Evolutionary conservation across 1,140 invertebrate species (phyloP), one percentile per base, ranked within the genome.

Genomic region (Drosophila sulfurigaster): DNA sequence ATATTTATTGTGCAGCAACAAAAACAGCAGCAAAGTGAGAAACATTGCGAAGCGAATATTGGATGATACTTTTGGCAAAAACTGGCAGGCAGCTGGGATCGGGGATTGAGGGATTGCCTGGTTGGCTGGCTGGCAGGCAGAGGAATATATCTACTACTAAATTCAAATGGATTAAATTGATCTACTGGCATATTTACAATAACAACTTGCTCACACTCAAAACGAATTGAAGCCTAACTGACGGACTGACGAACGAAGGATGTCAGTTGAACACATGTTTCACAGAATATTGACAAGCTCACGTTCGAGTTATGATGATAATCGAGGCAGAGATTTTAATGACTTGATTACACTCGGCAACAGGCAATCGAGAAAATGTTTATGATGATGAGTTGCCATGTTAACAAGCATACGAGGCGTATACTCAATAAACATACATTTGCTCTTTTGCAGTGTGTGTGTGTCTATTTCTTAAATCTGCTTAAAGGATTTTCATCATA

Each of bases 1-100:
- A 79, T 79, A 79, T 79, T 79, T 79, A 79, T 79, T 73, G 64
- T 62, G 46, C 43, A 6, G 32, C 59, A 62, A 64, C 46, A 68
- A 57, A 32, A 64, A 30, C 49, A 64, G 1, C 5, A 51, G 16
- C 48, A 46, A 52, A 52, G 45, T 43, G 32, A 30, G 25, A 51
- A 67, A 46, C 64, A 73, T 52, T 8, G 25, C n/a, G 15, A 43
- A 58, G 6, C 51, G 45, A 51, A 49, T 45, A 54, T 60, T 43
- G 46, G 65, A 51, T 68, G 65, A 11, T 30, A 52, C n/a, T 52
- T 20, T 51, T 28, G 25, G 56, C 58, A 67, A 64, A 54, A 20
- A 20, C 48, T 65, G 69, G 35, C 46, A 15, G n/a, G 35, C 52
- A 65, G 41, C 16, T 8, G 32, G 16, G 20, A 1, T 8, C 13